phyloP scores from a whole-genome alignment of 2,113 vertebrate species.

The Phainopepla nitens region DNA sequence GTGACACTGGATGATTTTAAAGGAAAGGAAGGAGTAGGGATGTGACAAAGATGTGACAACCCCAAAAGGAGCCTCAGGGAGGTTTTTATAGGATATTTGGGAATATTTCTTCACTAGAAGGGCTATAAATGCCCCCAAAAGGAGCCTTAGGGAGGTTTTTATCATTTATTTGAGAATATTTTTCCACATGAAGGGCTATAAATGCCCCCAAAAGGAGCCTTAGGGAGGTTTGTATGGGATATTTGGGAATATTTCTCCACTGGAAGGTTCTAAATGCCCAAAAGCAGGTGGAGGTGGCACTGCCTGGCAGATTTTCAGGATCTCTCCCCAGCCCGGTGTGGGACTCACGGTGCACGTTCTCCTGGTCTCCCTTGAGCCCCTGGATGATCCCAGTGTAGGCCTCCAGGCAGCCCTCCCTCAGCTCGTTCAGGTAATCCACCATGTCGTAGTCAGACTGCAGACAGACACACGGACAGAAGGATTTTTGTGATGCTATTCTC shows the following conservation, averaged over 20 bases:
- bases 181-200: fast-evolving
- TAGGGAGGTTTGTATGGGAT: background rate
- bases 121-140: background rate
- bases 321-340: background rate
- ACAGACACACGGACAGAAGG: fast-evolving
- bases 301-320: fast-evolving
- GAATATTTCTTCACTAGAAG: background rate
- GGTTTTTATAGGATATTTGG: background rate
- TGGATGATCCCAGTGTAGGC: constrained; percentile 98
- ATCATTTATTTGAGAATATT: background rate
- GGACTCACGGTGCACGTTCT: constrained; percentile 97
- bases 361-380: constrained; percentile 96
- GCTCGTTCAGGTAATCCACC: constrained; percentile 98
- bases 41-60: too few species aligned
- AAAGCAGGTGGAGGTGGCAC: too few species aligned
- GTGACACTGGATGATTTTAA: background rate
- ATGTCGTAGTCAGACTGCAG: constrained; percentile 95
- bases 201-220: too few species aligned
- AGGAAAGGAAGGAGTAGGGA: background rate
- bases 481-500: too few species aligned
- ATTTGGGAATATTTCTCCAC: background rate
- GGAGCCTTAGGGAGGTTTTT: background rate
- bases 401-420: constrained; percentile 95
- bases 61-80: background rate
- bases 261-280: fast-evolving